Evolutionary conservation across 2,888 invertebrate species (phyloP).

Genomic region (Macrophya alboannulata): DNA sequence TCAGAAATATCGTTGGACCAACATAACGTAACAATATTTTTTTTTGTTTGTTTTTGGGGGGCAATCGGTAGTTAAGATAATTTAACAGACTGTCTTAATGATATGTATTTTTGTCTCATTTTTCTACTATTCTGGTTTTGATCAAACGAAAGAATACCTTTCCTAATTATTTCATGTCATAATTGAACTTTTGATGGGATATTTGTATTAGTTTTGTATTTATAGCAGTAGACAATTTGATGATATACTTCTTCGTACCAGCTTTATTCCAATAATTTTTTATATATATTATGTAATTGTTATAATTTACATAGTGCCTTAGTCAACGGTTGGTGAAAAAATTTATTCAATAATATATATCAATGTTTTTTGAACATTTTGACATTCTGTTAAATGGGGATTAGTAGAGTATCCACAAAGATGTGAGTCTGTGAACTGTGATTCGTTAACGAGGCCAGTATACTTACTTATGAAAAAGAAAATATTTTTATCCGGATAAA

Average conservation of each 20-base stretch:
- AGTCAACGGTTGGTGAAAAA: conserved; percentile 24
- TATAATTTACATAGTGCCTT: conserved; percentile 50
- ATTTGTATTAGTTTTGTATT: not conserved
- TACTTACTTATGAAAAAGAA: conserved; percentile 38
- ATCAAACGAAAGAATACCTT: not conserved
- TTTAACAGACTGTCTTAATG: conserved; percentile 52
- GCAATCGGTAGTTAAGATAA: conserved; percentile 13
- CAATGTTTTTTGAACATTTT: conserved; percentile 28
- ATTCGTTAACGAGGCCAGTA: conserved; percentile 47
- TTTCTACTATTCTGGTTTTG: not conserved
- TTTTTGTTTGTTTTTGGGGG: not conserved
- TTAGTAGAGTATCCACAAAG: conserved; percentile 18
- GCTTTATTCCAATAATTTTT: not conserved
- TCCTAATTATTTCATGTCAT: not conserved
- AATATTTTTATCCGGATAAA: conserved; percentile 41
- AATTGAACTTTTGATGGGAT: not conserved
- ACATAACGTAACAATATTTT: not conserved
- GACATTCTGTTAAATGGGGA: conserved; percentile 46
- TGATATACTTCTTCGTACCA: not conserved
- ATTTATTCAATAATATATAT: not conserved
- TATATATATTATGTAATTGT: not conserved
- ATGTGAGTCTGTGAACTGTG: conserved; percentile 35
- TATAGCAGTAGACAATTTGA: not conserved
- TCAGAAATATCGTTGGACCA: conserved; percentile 29
- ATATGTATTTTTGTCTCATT: not conserved